Evolutionary conservation across 2,113 vertebrate genomes (phyloP), one percentile per base, ranked within the genome.

Genomic region (Chloropsis hardwickii): DNA sequence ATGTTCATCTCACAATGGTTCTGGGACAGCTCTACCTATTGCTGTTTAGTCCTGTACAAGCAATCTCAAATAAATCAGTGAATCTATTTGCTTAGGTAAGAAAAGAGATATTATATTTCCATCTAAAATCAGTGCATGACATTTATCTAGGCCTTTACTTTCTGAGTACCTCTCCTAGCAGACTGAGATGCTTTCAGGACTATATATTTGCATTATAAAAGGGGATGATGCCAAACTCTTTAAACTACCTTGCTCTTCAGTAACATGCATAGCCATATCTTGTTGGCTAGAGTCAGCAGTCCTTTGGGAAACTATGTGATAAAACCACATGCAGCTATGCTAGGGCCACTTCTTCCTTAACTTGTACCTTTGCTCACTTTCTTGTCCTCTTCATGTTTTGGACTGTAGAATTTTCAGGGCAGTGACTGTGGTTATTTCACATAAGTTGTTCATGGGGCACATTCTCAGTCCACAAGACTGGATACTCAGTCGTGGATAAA

Each of bases 11-110:
- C n/a, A n/a, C n/a, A n/a, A n/a, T n/a, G 5, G 6, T 57, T 37
- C 31, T 35, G n/a, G 64, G 24, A 31, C 9, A 45, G 9, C 1
- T 0, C 21, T 44, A 39, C 13, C 10, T 57, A 23, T 19, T 66
- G 24, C 14, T 84, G 15, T 51, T 66, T 12, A 5, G 0, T 44
- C 22, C 14, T 69, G 11, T 1, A 0, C 17, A 54, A 60, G 35
- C 50, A 72, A 64, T 60, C 6, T 11, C 29, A 60, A 69, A 74
- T 21, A 37, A 35, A 45, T 29, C 25, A 24, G 19, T 31, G 28
- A 10, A 64, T 27, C 9, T 64, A 1, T 62, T 67, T 72, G 33
- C 44, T 54, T 50, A 60, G 54, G 14, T 31, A 83, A 64, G 12
- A 54, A 73, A 73, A 47, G 8, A 54, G 18, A 35, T 35, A 10